These are phyloP conservation scores for Labroides dimidiatus DNA, from an alignment of 2,797 vertebrate species.

Conservation along the genomic window DNA sequence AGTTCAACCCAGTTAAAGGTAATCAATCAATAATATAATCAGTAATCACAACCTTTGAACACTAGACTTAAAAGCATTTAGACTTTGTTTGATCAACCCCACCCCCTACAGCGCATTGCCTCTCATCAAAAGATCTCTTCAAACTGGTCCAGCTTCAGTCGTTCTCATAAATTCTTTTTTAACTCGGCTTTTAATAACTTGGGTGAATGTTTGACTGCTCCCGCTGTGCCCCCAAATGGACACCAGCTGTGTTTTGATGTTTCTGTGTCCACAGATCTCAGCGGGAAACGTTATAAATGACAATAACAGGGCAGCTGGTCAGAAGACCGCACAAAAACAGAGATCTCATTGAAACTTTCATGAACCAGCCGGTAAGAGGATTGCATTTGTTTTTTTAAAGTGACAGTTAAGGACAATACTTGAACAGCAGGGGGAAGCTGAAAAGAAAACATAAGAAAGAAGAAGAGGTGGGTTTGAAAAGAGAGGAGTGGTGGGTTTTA, in stretches of 20 bases:
- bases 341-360: not conserved
- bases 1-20: too few relatives aligned
- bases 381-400: not conserved
- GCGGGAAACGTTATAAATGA: not conserved
- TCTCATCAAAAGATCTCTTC: not conserved
- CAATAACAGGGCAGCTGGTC: not conserved
- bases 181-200: not conserved
- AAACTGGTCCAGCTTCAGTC: not conserved
- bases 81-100: not conserved
- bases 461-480: slow-evolving; percentile 2
- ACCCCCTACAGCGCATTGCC: not conserved
- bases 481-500: slow-evolving; percentile 11
- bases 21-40: too few relatives aligned
- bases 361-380: not conserved
- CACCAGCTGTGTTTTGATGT: slow-evolving; percentile 1
- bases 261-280: not conserved
- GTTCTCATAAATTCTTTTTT: not conserved
- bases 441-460: slow-evolving; percentile 11
- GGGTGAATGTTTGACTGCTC: not conserved
- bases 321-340: not conserved
- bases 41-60: not conserved
- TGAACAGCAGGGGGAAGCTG: slow-evolving; percentile 4
- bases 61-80: not conserved
- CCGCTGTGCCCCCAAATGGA: not conserved
- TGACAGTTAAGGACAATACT: not conserved